A percentile compares a stretch with the other conserved stretches of the same genome.
Conservation (phyloP, 2,113 vertebrate genomes). For the Spea multiplicata region DNA sequence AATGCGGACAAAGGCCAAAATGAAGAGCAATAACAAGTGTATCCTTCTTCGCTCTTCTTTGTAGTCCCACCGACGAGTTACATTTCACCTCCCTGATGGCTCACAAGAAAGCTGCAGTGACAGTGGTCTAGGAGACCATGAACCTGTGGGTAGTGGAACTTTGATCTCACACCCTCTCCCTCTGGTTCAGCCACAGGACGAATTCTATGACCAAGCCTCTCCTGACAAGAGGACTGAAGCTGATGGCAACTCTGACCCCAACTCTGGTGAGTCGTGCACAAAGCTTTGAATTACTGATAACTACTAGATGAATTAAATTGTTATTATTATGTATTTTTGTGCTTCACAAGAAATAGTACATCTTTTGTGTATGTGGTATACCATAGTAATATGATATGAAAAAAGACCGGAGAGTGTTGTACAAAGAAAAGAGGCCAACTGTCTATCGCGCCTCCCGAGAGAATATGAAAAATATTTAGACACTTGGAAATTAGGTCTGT, state of each 20-base stretch:
- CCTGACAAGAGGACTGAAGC: slow-evolving; percentile 98
- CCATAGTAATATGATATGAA: too few species aligned
- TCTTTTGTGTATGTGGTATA: too few species aligned
- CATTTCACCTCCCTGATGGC: slow-evolving; percentile 98
- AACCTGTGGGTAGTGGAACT: slow-evolving; percentile 92
- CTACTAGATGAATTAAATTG: neutral
- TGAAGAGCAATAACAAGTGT: slow-evolving; percentile 80
- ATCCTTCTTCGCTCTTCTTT: slow-evolving; percentile 94
- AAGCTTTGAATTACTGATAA: neutral
- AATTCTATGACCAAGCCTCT: slow-evolving; percentile 97
- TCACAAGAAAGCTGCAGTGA: slow-evolving; percentile 99
- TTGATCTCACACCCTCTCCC: slow-evolving; percentile 99
- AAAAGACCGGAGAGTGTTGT: too few species aligned
- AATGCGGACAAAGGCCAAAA: neutral
- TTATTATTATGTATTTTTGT: neutral
- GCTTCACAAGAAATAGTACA: too few species aligned
- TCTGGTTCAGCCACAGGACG: slow-evolving; percentile 99
- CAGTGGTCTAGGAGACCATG: slow-evolving; percentile 97
- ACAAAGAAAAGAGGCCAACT: too few species aligned
- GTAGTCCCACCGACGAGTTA: slow-evolving; percentile 98
- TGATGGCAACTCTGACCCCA: slow-evolving; percentile 97
- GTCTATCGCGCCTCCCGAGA: too few species aligned
- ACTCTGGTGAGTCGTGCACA: slow-evolving; percentile 83
- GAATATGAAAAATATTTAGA: too few species aligned
- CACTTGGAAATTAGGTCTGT: too few species aligned